Evolutionary conservation across 2,888 invertebrate genomes (phyloP).

Genomic region (Plebejus argus): DNA sequence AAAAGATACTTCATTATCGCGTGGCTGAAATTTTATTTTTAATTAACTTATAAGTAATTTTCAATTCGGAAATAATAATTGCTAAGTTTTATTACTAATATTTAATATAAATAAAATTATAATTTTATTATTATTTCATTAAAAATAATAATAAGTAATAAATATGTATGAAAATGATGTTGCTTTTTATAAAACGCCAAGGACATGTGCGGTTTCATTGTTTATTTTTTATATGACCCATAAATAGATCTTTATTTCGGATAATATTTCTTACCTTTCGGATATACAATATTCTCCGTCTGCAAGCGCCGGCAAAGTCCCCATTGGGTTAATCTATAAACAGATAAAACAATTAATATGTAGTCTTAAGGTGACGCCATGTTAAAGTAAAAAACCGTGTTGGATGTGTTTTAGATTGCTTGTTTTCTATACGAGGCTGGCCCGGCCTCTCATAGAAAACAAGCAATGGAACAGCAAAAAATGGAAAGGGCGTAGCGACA

Average conservation of each 20-base stretch:
- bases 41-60: not conserved
- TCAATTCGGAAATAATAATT: not conserved
- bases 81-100: too few relatives aligned
- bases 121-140: too few relatives aligned
- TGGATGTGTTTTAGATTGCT: too few relatives aligned
- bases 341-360: too few relatives aligned
- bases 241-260: not conserved
- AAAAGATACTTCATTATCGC: conserved; percentile 57
- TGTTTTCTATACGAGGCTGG: too few relatives aligned
- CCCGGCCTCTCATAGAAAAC: too few relatives aligned
- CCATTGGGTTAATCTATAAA: conserved; percentile 57
- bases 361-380: too few relatives aligned
- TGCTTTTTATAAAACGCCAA: not conserved
- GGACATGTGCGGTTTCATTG: not conserved
- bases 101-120: too few relatives aligned
- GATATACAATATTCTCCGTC: conserved; percentile 57
- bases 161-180: not conserved
- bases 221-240: not conserved
- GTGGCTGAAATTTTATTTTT: conserved; percentile 48
- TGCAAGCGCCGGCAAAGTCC: conserved; percentile 53
- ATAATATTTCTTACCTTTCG: conserved; percentile 51
- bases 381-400: too few relatives aligned
- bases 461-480: too few relatives aligned
- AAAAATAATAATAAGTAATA: too few relatives aligned
- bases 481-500: too few relatives aligned